A percentile compares a stretch with the other conserved stretches of the same genome.
phyloP scores from a whole-genome alignment of 2,888 invertebrate species.

The Zaprionus bogoriensis region DNA sequence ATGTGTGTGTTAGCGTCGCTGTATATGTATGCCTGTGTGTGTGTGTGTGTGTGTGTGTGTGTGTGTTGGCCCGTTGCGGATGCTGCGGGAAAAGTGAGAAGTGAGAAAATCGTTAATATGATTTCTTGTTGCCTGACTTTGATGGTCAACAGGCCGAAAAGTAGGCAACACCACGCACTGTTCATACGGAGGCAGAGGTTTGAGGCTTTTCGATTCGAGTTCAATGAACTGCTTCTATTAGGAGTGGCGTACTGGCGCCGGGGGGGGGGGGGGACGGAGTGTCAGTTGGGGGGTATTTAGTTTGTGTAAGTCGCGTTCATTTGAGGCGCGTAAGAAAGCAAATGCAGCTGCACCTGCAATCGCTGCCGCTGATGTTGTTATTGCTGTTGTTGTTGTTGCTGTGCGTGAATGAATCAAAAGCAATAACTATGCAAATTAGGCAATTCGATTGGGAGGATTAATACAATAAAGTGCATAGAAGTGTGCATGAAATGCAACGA shows the following conservation, averaged over 20 bases:
- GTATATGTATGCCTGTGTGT: constrained; percentile 21
- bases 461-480: neutral
- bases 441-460: neutral
- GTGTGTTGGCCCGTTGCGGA: constrained; percentile 52
- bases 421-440: constrained; percentile 11
- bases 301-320: constrained; percentile 6
- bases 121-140: constrained; percentile 39
- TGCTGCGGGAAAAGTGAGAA: constrained; percentile 58
- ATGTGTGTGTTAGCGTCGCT: constrained; percentile 45
- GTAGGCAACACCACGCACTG: constrained; percentile 45
- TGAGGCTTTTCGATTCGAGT: constrained; percentile 35
- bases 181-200: constrained; percentile 17
- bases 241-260: neutral
- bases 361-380: neutral
- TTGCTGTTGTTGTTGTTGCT: neutral
- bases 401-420: constrained; percentile 2
- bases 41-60: constrained; percentile 18
- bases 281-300: constrained; percentile 12
- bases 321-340: neutral
- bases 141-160: constrained; percentile 44
- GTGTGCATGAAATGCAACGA: too few relatives aligned
- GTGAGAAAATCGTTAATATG: constrained; percentile 74
- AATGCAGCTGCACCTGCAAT: too few relatives aligned
- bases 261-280: neutral
- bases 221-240: constrained; percentile 41